These are phyloP conservation scores for Egretta garzetta DNA, from an alignment of 2,113 vertebrate species.

Conservation along the genomic window DNA sequence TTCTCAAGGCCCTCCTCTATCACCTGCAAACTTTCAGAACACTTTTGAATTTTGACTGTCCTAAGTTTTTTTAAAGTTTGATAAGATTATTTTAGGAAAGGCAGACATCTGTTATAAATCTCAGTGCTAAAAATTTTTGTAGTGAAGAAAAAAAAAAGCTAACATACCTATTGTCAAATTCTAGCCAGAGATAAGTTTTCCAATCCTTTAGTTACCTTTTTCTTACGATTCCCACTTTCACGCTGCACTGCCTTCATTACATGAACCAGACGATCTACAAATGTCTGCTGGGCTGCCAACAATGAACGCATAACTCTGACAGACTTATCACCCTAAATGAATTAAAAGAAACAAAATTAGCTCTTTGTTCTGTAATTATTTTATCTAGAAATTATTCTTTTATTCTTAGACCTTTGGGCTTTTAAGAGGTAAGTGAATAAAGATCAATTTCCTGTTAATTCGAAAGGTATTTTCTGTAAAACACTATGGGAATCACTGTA, in stretches of 20 bases:
- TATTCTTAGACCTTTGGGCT: not conserved
- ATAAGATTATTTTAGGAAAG: not conserved
- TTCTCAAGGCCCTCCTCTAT: not conserved
- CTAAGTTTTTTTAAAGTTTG: not conserved
- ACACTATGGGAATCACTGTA: not conserved
- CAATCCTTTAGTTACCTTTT: conserved; percentile 82
- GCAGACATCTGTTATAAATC: not conserved
- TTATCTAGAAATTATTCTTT: conserved; percentile 22
- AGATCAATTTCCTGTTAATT: conserved; percentile 11
- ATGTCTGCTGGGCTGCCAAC: conserved; percentile 94
- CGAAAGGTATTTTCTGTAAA: conserved; percentile 13
- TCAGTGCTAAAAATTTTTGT: not conserved
- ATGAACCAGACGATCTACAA: conserved; percentile 94
- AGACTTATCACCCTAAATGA: conserved; percentile 90
- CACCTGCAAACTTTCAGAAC: not conserved
- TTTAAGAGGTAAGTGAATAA: conserved; percentile 36
- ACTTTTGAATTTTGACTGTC: not conserved
- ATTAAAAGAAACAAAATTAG: conserved; percentile 54
- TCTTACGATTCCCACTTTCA: conserved; percentile 97
- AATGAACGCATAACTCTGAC: conserved; percentile 96
- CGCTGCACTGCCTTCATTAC: conserved; percentile 98
- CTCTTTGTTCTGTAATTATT: conserved; percentile 20
- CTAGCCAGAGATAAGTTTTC: not conserved
- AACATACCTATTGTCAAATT: not conserved
- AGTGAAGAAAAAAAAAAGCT: not conserved